Conservation (phyloP, 2,888 invertebrate genomes). For the Synanthedon vespiformis region DNA sequence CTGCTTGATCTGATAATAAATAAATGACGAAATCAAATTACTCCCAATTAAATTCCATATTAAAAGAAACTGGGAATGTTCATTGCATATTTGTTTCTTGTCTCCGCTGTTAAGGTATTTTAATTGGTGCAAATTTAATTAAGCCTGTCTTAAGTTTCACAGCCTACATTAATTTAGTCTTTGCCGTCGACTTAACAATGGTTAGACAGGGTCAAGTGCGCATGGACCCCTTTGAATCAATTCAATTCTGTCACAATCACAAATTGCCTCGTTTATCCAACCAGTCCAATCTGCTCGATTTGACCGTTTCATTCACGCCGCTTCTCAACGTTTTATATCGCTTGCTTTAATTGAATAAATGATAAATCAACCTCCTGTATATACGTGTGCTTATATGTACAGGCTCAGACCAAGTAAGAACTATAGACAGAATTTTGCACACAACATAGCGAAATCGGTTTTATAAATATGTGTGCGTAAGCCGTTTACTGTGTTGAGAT, state of each 20-base stretch:
- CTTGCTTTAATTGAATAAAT: neutral
- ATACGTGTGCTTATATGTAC: too few species aligned
- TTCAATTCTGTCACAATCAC: constrained; percentile 15
- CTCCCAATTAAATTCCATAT: too few species aligned
- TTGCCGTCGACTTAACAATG: constrained; percentile 13
- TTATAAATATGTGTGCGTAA: too few species aligned
- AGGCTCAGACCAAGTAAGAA: too few species aligned
- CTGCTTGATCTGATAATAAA: too few species aligned
- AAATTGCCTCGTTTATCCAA: constrained; percentile 9
- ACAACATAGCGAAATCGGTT: too few species aligned
- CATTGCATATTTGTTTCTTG: neutral
- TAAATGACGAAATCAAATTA: too few species aligned
- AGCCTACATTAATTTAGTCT: constrained; percentile 5
- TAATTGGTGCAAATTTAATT: constrained; percentile 10
- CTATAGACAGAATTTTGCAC: too few species aligned
- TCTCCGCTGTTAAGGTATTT: constrained; percentile 1
- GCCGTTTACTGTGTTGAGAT: too few species aligned
- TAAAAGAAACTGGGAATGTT: neutral
- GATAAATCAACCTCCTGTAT: too few species aligned
- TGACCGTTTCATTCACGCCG: constrained; percentile 10
- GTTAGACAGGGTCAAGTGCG: constrained; percentile 49
- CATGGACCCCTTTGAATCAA: constrained; percentile 40
- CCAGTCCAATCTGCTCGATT: constrained; percentile 11
- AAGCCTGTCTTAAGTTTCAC: constrained; percentile 4
- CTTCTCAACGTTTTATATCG: constrained; percentile 1